These are phyloP conservation scores for Odontophorus gujanensis DNA, from an alignment of 2,113 vertebrate genomes.

Conservation along the genomic window DNA sequence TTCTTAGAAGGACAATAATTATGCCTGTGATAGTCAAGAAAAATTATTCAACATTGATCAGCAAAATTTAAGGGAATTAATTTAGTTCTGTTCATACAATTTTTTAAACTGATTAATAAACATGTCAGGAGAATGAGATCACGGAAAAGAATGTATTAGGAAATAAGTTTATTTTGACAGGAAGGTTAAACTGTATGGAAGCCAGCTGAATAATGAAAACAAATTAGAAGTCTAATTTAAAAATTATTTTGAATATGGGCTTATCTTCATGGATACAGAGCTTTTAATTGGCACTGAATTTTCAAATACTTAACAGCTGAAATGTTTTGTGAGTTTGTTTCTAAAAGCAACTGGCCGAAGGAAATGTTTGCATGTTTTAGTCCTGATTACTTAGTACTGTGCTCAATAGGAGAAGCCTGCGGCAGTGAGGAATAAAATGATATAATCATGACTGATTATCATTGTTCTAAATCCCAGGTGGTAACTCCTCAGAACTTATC, in stretches of 20 bases:
- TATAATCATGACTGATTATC: background rate
- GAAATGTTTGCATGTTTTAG: background rate
- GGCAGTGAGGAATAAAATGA: background rate
- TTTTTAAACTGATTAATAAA: slow-evolving; percentile 74
- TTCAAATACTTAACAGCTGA: background rate
- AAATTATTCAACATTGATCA: slow-evolving; percentile 49
- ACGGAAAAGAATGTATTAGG: slow-evolving; percentile 55
- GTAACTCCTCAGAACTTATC: background rate
- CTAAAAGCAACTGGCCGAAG: background rate
- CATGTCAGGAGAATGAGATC: slow-evolving; percentile 43
- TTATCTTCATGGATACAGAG: slow-evolving; percentile 49
- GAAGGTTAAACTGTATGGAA: slow-evolving; percentile 50
- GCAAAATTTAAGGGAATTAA: slow-evolving; percentile 67
- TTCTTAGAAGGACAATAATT: slow-evolving; percentile 45
- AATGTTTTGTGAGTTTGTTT: slow-evolving; percentile 21
- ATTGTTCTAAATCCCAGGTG: background rate
- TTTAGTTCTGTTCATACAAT: slow-evolving; percentile 30
- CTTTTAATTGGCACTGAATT: slow-evolving; percentile 34
- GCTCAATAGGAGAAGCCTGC: background rate
- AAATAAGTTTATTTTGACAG: slow-evolving; percentile 67
- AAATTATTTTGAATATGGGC: slow-evolving; percentile 72
- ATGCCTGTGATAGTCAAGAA: slow-evolving; percentile 26
- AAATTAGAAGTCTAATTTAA: slow-evolving; percentile 70
- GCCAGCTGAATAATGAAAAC: slow-evolving; percentile 72
- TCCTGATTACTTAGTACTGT: background rate